Percentiles rank a stretch among this genome's conserved stretches.
Conservation (phyloP, 2,888 invertebrate species). For the Lepas anatifera region DNA sequence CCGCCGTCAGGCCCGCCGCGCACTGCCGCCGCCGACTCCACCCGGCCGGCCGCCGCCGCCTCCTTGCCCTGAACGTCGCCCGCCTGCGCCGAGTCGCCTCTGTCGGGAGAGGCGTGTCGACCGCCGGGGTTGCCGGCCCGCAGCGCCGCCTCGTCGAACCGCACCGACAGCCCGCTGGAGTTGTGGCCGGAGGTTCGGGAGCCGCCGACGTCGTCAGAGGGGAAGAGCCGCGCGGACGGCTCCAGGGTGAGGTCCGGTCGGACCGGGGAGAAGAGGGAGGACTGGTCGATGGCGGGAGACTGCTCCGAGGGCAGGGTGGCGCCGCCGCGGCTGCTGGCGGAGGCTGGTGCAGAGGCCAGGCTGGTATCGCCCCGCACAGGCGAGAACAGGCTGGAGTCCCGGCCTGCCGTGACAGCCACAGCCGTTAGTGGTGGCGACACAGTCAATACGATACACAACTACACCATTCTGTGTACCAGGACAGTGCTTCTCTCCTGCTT, state of each 20-base stretch:
- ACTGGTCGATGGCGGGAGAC: background rate
- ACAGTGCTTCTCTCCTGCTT: too few species aligned
- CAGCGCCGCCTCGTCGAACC: background rate
- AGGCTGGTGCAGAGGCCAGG: background rate
- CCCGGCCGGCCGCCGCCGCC: background rate
- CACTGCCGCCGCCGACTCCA: background rate
- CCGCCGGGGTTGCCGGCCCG: background rate
- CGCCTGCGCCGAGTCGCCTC: background rate
- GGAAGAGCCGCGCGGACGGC: too few species aligned
- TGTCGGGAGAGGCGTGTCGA: background rate
- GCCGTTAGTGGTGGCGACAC: too few species aligned
- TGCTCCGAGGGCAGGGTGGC: background rate
- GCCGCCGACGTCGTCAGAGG: too few species aligned
- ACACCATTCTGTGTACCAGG: too few species aligned
- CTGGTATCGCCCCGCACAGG: background rate
- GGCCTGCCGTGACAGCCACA: background rate
- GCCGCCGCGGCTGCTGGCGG: background rate
- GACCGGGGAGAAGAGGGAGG: background rate
- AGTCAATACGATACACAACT: too few species aligned
- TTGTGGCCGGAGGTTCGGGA: background rate
- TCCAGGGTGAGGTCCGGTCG: background rate
- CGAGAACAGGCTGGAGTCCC: constrained; percentile 1
- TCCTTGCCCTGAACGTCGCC: background rate
- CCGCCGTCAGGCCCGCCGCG: background rate
- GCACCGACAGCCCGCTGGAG: background rate